These are phyloP conservation scores for Trichacis sp. DNA, from an alignment of 2,888 invertebrate species.

Conservation along the genomic window DNA sequence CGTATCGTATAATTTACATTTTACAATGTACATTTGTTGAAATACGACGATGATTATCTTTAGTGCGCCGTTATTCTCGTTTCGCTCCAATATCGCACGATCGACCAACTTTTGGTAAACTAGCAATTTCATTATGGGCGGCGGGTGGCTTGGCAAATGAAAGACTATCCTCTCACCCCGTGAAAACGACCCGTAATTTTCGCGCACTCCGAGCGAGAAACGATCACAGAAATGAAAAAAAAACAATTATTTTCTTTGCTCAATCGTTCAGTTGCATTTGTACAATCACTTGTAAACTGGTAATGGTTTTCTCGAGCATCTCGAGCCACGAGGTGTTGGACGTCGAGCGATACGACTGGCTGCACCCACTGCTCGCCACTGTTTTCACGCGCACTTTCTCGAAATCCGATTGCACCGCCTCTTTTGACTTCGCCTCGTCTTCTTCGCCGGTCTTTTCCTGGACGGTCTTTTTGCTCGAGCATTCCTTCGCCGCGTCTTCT, in stretches of 20 bases:
- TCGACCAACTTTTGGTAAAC: slow-evolving; percentile 22
- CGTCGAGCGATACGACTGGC: slow-evolving; percentile 58
- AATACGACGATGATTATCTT: background rate
- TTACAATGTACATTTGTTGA: slow-evolving; percentile 4
- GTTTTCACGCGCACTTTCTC: slow-evolving; percentile 37
- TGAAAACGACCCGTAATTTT: background rate
- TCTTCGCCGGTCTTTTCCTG: slow-evolving; percentile 16
- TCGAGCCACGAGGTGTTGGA: slow-evolving; percentile 66
- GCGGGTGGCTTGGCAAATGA: slow-evolving; percentile 3
- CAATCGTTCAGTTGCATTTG: slow-evolving; percentile 61
- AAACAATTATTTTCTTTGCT: slow-evolving; percentile 11
- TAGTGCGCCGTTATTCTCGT: background rate
- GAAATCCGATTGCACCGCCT: slow-evolving; percentile 23
- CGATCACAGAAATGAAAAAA: slow-evolving; percentile 6
- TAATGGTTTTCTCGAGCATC: slow-evolving; percentile 66
- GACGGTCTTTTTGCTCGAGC: slow-evolving; percentile 33
- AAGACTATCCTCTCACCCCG: background rate
- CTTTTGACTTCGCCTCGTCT: slow-evolving; percentile 10
- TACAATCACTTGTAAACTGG: slow-evolving; percentile 65
- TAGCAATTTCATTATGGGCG: slow-evolving; percentile 19
- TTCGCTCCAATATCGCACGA: background rate
- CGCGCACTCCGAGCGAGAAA: background rate
- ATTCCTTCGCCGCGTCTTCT: slow-evolving; percentile 19
- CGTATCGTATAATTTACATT: slow-evolving; percentile 9
- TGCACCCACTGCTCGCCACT: slow-evolving; percentile 53